Percentiles rank a stretch among this genome's conserved stretches.
Conservation (phyloP, 1,140 invertebrate species). For the Drosophila tropicalis region DNA sequence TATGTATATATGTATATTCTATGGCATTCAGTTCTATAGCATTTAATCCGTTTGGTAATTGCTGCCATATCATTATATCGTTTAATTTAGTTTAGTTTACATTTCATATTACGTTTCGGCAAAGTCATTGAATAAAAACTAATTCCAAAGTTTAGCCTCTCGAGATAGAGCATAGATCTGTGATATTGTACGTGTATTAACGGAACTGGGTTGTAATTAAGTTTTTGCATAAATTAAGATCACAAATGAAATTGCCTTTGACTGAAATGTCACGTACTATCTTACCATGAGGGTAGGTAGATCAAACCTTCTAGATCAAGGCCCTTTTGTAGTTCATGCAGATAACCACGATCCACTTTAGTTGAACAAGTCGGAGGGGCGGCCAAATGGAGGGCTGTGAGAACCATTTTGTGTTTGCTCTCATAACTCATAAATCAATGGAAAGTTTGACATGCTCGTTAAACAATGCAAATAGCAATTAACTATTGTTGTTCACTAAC, state of each 20-base stretch:
- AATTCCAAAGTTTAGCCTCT: conserved; percentile 52
- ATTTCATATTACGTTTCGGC: conserved; percentile 28
- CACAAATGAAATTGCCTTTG: conserved; percentile 46
- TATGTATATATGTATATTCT: too few species aligned
- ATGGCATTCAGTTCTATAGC: not conserved
- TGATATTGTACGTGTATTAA: conserved; percentile 9
- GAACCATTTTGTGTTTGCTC: conserved; percentile 5
- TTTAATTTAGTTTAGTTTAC: conserved; percentile 14
- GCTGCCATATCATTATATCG: conserved; percentile 37
- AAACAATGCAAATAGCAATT: conserved; percentile 52
- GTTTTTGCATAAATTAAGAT: conserved; percentile 74
- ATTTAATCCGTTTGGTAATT: conserved; percentile 41
- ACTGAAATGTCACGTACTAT: conserved; percentile 68
- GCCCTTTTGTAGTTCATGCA: conserved; percentile 33
- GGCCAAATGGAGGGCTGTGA: not conserved
- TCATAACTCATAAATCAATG: conserved; percentile 47
- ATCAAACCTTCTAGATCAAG: conserved; percentile 49
- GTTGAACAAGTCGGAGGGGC: too few species aligned
- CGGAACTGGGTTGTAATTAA: conserved; percentile 63
- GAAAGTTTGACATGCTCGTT: conserved; percentile 46
- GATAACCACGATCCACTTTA: not conserved
- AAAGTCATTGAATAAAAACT: conserved; percentile 56
- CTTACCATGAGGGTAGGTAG: conserved; percentile 71
- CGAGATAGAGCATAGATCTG: conserved; percentile 24
- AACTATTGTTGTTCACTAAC: conserved; percentile 15